These are phyloP conservation scores for Limnephilus rhombicus DNA, from an alignment of 2,888 invertebrate species.

Conservation along the genomic window DNA sequence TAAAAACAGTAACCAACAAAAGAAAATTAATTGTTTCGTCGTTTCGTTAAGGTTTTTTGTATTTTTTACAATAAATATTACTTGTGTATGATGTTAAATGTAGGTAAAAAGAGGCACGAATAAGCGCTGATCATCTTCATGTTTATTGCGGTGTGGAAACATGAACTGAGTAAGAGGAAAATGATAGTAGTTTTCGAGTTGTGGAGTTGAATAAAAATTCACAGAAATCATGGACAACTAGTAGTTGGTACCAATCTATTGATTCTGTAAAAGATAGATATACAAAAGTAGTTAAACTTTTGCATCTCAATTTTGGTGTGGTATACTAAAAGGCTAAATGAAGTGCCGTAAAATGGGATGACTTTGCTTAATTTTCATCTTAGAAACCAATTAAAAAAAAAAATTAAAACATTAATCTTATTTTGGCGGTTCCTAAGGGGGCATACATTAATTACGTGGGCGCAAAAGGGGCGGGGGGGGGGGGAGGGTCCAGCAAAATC, in stretches of 20 bases:
- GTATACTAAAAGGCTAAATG: too few species aligned
- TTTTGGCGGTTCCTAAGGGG: too few species aligned
- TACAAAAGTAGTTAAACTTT: background rate
- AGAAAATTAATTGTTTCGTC: background rate
- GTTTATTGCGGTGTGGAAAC: background rate
- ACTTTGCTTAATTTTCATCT: too few species aligned
- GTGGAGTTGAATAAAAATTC: background rate
- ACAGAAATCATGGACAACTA: background rate
- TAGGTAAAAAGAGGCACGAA: background rate
- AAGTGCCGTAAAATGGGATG: too few species aligned
- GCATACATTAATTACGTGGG: too few species aligned
- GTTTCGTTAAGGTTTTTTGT: background rate
- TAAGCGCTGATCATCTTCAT: background rate
- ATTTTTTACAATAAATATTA: background rate
- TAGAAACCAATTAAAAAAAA: too few species aligned
- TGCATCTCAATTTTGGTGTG: background rate
- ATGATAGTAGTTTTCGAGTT: background rate
- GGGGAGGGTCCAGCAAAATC: too few species aligned
- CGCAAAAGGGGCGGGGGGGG: too few species aligned
- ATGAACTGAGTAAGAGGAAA: background rate
- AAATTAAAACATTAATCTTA: too few species aligned
- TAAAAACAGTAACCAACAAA: background rate
- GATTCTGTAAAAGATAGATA: background rate
- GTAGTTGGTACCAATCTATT: background rate
- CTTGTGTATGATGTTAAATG: background rate